Percentiles rank a stretch among this genome's conserved stretches.
These are phyloP conservation scores for Eurystomus glaucurus DNA, from an alignment of 2,797 vertebrate genomes.

Conservation along the genomic window DNA sequence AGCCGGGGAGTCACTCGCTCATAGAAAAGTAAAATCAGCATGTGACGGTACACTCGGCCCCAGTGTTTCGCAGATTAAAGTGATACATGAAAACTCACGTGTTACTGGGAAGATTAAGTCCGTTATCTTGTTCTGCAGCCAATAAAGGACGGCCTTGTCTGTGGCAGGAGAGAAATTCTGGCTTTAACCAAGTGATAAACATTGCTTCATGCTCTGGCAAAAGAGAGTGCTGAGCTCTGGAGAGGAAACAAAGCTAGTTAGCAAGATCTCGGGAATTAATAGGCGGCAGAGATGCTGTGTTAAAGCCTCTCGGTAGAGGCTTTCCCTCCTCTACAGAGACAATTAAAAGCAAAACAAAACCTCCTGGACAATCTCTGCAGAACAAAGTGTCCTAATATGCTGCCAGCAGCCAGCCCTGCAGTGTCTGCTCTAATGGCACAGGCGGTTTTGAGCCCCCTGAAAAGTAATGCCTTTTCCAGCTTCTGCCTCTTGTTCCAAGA, in stretches of 20 bases:
- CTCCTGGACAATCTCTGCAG: background rate
- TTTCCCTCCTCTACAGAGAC: slow-evolving; percentile 8
- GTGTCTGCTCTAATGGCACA: background rate
- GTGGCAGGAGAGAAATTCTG: slow-evolving; percentile 20
- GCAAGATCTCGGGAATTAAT: background rate
- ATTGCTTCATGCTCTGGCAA: background rate
- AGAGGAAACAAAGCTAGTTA: slow-evolving; percentile 50
- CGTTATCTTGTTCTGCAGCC: slow-evolving; percentile 76
- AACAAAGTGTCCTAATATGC: background rate
- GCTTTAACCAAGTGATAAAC: slow-evolving; percentile 52
- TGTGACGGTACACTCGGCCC: slow-evolving; percentile 80
- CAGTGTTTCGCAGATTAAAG: slow-evolving; percentile 82
- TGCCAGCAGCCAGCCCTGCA: background rate
- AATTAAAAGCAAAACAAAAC: slow-evolving; percentile 46
- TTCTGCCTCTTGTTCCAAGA: background rate
- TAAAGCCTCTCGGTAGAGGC: slow-evolving; percentile 41
- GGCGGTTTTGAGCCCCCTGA: background rate
- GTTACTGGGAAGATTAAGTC: slow-evolving; percentile 82
- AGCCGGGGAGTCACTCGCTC: slow-evolving; percentile 78
- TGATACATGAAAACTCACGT: slow-evolving; percentile 83
- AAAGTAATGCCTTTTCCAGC: background rate
- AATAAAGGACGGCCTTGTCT: slow-evolving; percentile 74
- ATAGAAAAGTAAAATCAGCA: slow-evolving; percentile 83
- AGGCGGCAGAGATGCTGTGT: background rate
- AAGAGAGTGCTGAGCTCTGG: background rate